Evolutionary conservation across 2,888 invertebrate species (phyloP), one percentile per base, ranked within the genome.

Genomic region (Dolichomitus sp.): DNA sequence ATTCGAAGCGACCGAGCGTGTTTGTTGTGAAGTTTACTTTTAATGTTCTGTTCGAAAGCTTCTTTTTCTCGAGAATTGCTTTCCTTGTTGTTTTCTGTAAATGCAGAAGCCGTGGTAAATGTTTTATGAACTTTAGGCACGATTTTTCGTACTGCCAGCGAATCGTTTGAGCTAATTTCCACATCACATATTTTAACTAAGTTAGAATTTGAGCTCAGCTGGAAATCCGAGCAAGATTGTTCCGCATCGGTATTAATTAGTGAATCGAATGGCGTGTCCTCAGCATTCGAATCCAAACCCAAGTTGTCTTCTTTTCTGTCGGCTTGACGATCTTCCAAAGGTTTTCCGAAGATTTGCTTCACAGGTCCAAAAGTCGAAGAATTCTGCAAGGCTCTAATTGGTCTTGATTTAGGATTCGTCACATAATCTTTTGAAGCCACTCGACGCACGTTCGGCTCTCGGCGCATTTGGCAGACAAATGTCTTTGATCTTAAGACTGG

Each of bases 1-100:
- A 86, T 81, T n/a, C 69, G 75, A 30, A 85, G 65, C 19, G 84
- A 84, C 14, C 66, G 76, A 4, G 69, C 70, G 54, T 80, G 85
- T 69, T 52, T 78, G 12, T 85, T 81, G n/a, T 40, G 40, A 57
- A 54, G 61, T 61, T 78, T 85, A 52, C 66, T 52, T 30, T 14
- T 6, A 27, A 23, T 11, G 23, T 45, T 33, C 14, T 7, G 42
- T 4, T 27, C 14, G 33, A 12, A 12, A 42, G 12, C 33, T 0
- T 19, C 14, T 19, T 17, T 27, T 33, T 61, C 57, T 52, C 30
- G 42, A 54, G 37, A 33, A 40, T 68, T 52, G 40, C 61, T 7
- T n/a, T 27, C 45, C 0, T 61, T 54, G 52, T 4, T 0, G 12
- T 57, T 57, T 1, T 23, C 11, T 40, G 17, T 45, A 23, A 42